A percentile compares a stretch with the other conserved stretches of the same genome.
These are phyloP conservation scores for Coleophora flavipennella DNA, from an alignment of 2,888 invertebrate species.

Conservation along the genomic window DNA sequence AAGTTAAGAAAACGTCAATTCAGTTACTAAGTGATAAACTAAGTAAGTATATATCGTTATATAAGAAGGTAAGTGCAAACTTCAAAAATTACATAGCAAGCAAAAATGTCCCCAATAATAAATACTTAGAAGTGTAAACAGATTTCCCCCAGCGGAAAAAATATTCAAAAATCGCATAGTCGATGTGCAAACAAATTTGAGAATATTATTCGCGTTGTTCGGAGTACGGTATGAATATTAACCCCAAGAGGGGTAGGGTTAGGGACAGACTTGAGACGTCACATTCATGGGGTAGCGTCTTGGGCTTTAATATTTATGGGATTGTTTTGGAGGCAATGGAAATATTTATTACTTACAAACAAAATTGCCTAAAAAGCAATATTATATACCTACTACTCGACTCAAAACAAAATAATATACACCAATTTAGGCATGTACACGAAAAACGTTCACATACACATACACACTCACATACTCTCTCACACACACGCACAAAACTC, in stretches of 20 bases:
- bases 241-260: conserved; percentile 48
- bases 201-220: conserved; percentile 53
- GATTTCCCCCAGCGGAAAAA: conserved; percentile 21
- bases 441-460: no score
- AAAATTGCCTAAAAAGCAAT: no score
- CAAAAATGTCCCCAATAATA: not conserved
- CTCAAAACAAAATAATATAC: no score
- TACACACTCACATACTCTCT: no score
- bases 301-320: conserved; percentile 38
- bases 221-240: conserved; percentile 40
- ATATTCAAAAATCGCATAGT: conserved; percentile 22
- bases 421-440: no score
- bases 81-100: not conserved
- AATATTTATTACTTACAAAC: no score
- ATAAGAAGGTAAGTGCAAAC: no score
- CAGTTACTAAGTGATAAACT: no score
- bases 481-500: no score
- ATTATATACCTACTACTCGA: no score
- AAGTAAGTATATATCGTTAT: no score
- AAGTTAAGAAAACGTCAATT: no score
- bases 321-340: conserved; percentile 27
- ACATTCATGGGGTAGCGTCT: conserved; percentile 57
- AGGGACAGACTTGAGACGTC: conserved; percentile 41
- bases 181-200: conserved; percentile 69
- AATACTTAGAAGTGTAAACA: not conserved